Evolutionary conservation across 2,113 vertebrate genomes (phyloP).

Genomic region (Apodemus sylvaticus): DNA sequence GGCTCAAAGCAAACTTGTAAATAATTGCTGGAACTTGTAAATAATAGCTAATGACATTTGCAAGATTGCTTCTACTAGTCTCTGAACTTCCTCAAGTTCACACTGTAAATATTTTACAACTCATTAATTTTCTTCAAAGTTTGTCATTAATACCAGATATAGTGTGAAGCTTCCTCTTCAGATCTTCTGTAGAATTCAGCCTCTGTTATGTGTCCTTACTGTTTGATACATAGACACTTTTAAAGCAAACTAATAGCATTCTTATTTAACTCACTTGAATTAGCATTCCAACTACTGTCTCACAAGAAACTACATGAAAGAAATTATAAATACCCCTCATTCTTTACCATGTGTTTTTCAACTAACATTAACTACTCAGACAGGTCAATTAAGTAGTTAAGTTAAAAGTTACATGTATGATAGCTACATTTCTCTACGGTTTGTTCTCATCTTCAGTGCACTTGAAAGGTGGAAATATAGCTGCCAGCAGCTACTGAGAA

Average conservation of each 20-base stretch:
- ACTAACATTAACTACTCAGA: not conserved
- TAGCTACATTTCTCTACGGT: not conserved
- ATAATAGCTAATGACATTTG: constrained; percentile 26
- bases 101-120: constrained; percentile 1
- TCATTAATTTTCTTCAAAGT: constrained; percentile 20
- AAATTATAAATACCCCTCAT: constrained; percentile 24
- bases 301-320: not conserved
- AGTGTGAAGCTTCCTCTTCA: not conserved
- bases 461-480: not conserved
- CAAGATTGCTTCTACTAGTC: not conserved
- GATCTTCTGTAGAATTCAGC: not conserved
- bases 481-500: too few species aligned
- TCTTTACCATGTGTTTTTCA: not conserved
- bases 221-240: not conserved
- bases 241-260: not conserved
- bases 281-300: constrained; percentile 48
- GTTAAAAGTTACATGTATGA: not conserved
- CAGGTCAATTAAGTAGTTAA: not conserved
- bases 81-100: not conserved
- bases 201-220: not conserved
- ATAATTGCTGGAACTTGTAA: not conserved
- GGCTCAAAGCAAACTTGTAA: not conserved
- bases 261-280: not conserved
- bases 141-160: not conserved
- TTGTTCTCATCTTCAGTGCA: not conserved